Percentiles rank a stretch among this genome's conserved stretches.
phyloP scores from a whole-genome alignment of 2,797 vertebrate genomes.

The Podargus strigoides region DNA sequence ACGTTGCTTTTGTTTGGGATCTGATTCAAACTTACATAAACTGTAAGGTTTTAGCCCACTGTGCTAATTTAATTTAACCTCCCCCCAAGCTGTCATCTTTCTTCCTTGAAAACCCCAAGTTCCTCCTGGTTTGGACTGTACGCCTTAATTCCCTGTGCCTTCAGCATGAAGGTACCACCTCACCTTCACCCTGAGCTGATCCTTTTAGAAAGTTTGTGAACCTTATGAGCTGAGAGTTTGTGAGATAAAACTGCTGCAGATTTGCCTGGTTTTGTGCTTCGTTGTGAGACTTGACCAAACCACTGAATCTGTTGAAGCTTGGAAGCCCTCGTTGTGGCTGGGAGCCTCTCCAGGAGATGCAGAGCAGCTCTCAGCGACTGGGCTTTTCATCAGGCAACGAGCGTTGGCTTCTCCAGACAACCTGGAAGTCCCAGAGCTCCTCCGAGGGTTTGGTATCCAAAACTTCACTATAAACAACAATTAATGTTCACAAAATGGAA shows the following conservation, averaged over 20 bases:
- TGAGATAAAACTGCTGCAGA: not conserved
- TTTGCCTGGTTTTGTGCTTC: not conserved
- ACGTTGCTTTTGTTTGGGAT: not conserved
- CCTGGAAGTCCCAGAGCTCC: constrained; percentile 9
- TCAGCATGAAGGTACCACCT: not conserved
- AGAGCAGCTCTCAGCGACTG: not conserved
- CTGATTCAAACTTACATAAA: not conserved
- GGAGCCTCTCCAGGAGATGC: constrained; percentile 13
- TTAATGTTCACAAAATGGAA: constrained; percentile 18
- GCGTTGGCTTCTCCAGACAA: not conserved
- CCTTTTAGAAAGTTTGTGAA: not conserved
- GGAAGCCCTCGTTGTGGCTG: not conserved
- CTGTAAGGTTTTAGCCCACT: not conserved
- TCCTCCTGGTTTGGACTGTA: not conserved
- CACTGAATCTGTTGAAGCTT: not conserved
- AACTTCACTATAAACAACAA: constrained; percentile 33
- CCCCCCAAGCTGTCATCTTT: not conserved
- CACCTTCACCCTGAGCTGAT: not conserved
- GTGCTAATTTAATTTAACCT: not conserved
- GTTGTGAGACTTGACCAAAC: not conserved
- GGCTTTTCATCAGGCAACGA: not conserved
- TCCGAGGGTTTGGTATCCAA: constrained; percentile 27
- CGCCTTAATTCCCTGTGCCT: not conserved
- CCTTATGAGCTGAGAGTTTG: not conserved
- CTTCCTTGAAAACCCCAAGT: not conserved